A percentile compares a stretch with the other conserved stretches of the same genome.
These are phyloP conservation scores for Drosophila neonasuta DNA, from an alignment of 2,888 invertebrate species.

Conservation along the genomic window DNA sequence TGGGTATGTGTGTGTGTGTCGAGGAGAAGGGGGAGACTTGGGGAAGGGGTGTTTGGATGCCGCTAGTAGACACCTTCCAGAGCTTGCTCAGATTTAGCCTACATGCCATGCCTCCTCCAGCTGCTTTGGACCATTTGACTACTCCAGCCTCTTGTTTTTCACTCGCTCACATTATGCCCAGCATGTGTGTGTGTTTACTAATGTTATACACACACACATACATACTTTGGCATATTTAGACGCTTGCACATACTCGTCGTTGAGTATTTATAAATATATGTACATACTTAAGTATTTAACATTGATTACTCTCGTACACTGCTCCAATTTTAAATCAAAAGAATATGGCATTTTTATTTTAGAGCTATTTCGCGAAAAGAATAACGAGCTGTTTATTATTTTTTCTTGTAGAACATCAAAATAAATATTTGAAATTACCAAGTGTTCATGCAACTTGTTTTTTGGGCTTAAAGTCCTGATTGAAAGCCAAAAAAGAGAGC, in stretches of 20 bases:
- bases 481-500: too few relatives aligned
- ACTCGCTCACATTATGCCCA: constrained; percentile 50
- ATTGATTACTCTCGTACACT: neutral
- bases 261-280: constrained; percentile 25
- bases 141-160: constrained; percentile 51
- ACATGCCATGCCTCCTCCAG: neutral
- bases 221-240: neutral
- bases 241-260: constrained; percentile 10
- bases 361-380: too few relatives aligned
- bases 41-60: neutral
- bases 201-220: neutral
- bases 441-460: too few relatives aligned
- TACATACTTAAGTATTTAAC: constrained; percentile 2
- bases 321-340: neutral
- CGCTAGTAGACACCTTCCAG: constrained; percentile 45
- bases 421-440: too few relatives aligned
- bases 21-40: neutral
- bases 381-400: too few relatives aligned
- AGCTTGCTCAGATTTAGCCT: constrained; percentile 17
- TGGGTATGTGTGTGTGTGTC: neutral
- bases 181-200: constrained; percentile 20
- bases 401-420: too few relatives aligned
- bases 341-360: neutral
- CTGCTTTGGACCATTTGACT: constrained; percentile 34
- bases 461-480: too few relatives aligned